Evolutionary conservation across 1,140 invertebrate genomes (phyloP).

Genomic region (Tetramorium parvispinum): DNA sequence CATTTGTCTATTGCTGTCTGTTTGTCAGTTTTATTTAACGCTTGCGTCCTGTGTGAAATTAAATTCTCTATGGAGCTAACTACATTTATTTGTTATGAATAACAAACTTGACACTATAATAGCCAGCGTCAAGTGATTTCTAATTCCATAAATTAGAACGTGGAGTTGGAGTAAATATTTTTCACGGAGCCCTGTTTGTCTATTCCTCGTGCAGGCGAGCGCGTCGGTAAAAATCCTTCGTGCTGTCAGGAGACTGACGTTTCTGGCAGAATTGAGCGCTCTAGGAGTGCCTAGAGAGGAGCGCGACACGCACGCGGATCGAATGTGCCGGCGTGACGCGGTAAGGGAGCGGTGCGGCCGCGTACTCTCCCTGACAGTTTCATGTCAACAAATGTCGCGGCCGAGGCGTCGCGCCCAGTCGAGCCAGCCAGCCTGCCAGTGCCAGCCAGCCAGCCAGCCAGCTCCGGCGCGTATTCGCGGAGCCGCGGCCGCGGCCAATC

Average conservation of each 20-base stretch:
- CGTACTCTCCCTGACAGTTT: constrained; percentile 78
- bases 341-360: constrained; percentile 46
- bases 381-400: constrained; percentile 81
- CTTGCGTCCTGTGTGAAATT: neutral
- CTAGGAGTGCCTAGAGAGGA: constrained; percentile 35
- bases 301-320: constrained; percentile 30
- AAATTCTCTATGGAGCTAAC: neutral
- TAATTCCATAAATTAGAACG: neutral
- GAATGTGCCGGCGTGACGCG: constrained; percentile 19
- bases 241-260: neutral
- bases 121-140: neutral
- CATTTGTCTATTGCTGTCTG: neutral
- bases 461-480: constrained; percentile 56
- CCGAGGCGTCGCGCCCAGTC: constrained; percentile 74
- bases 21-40: neutral
- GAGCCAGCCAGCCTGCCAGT: constrained; percentile 55
- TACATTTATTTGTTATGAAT: neutral
- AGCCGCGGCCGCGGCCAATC: constrained; percentile 68
- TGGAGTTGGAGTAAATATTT: neutral
- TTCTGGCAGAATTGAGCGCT: constrained; percentile 34
- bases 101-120: neutral
- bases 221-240: neutral
- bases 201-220: neutral
- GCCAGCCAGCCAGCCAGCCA: constrained; percentile 46
- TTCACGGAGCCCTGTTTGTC: neutral